Evolutionary conservation across 2,888 invertebrate species (phyloP), one percentile per base, ranked within the genome.

Genomic region (Rhaphigaster nebulosa): DNA sequence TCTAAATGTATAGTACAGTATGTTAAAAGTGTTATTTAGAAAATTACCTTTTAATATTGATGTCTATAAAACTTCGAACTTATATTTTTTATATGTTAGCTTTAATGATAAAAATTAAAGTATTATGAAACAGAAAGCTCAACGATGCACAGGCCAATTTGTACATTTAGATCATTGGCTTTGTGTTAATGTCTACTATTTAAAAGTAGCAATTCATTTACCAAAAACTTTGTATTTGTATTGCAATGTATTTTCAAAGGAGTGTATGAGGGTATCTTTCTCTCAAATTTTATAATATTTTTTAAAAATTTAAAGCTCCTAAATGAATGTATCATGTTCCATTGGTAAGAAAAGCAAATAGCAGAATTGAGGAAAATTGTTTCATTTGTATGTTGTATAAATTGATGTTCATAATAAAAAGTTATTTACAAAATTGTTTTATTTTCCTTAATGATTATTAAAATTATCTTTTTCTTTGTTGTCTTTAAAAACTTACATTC

Each of bases 361-460:
- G 29, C 29, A 34, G 20, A 29, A 65, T 65, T 29, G 10, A 34
- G 26, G 26, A 23, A 56, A 56, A 56, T 23, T 56, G 5, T 56
- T 5, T 56, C 23, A 52, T 15, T 15, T 52, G 52, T 52, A 52
- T 52, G 18, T 52, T 52, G 52, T 52, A 76, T 20, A 15, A 18
- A 76, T 76, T 38, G 70, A 38, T 76, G 70, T 76, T 38, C 23
- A 76, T 70, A 76, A 76, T 76, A 76, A 76, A 76, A 76, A 76
- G 8, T 38, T 76, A 76, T 20, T 38, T 38, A 76, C 8, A 23
- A 76, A 38, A 38, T 76, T 38, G 26, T 38, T 76, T 76, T 38
- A 65, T 65, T 65, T 65, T 29, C 65, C 65, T 65, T 65, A 12
- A 29, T 26, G 12, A 13, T 45, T 45, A 45, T 45, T 45, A 13